These are phyloP conservation scores for Conus ventricosus DNA, from an alignment of 1,140 invertebrate genomes.

Conservation along the genomic window DNA sequence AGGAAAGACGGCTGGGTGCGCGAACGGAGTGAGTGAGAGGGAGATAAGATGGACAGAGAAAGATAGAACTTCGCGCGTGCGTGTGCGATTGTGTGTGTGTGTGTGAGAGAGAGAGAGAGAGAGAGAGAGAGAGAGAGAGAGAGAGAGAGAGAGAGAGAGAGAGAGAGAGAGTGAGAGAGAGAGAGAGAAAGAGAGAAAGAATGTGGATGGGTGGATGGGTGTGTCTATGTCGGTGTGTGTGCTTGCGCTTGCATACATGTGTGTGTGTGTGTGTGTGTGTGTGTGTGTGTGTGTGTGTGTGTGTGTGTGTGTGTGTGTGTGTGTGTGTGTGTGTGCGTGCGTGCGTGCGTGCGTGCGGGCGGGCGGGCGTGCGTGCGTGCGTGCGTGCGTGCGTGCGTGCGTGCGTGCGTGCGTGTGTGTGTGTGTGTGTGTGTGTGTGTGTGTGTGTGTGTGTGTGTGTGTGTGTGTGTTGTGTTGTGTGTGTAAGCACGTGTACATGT, in stretches of 20 bases:
- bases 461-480: not conserved
- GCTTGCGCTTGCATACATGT: not conserved
- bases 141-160: not conserved
- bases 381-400: not conserved
- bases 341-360: not conserved
- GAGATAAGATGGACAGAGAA: not conserved
- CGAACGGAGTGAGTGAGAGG: not conserved
- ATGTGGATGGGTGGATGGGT: not conserved
- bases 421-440: conserved; percentile 10
- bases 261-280: not conserved
- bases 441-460: not conserved
- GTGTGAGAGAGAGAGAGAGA: not conserved
- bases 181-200: not conserved
- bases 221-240: not conserved
- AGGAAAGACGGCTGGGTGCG: not conserved
- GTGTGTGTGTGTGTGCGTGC: not conserved
- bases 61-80: not conserved
- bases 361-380: not conserved
- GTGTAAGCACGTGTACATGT: not conserved
- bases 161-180: not conserved
- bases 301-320: not conserved
- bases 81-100: not conserved
- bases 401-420: not conserved
- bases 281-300: not conserved
- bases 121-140: not conserved